Evolutionary conservation across 2,797 vertebrate species (phyloP), one percentile per base, ranked within the genome.

Genomic region (Chrysocyon brachyurus): DNA sequence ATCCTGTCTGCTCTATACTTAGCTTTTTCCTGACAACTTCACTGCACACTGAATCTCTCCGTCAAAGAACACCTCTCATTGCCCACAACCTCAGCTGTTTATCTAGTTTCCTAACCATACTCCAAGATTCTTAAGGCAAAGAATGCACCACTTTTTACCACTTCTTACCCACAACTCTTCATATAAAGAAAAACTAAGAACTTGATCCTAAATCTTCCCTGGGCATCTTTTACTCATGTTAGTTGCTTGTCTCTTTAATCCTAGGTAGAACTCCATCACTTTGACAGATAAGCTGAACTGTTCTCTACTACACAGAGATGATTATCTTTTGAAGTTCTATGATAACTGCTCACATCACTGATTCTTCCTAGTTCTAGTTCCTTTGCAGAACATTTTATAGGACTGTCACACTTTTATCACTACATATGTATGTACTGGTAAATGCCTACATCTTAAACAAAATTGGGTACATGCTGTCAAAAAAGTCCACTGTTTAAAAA

Each of bases 401-500:
- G 75, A 75, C 64, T 19, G 33, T 31, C 64, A 73, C 1, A 9
- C 49, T 75, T 83, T 61, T n/a, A 52, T 75, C 72, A 16, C 68
- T 63, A 72, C 15, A 6, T 21, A 77, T 0, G 5, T 59, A 68
- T n/a, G 15, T 26, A 49, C 46, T 49, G 12, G 81, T 83, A 73
- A 90, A 64, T 64, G 56, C 61, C 46, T 61, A 28, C 6, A 7
- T 16, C 87, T 63, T 79, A 92, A 64, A 73, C 17, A 90, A 90
- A 88, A 64, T n/a, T 56, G 15, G 33, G 21, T 79, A 40, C 11
- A 7, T 72, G 63, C 81, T 72, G 70, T 46, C 21, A 75, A 61
- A 84, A 84, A 78, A 63, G 56, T 68, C 72, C 72, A 90, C 54
- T 28, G 10, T 96, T 90, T 90, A 79, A 85, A 54, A 68, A 84